Conservation (phyloP, 2,113 vertebrate genomes). For the Hyaena hyaena region DNA sequence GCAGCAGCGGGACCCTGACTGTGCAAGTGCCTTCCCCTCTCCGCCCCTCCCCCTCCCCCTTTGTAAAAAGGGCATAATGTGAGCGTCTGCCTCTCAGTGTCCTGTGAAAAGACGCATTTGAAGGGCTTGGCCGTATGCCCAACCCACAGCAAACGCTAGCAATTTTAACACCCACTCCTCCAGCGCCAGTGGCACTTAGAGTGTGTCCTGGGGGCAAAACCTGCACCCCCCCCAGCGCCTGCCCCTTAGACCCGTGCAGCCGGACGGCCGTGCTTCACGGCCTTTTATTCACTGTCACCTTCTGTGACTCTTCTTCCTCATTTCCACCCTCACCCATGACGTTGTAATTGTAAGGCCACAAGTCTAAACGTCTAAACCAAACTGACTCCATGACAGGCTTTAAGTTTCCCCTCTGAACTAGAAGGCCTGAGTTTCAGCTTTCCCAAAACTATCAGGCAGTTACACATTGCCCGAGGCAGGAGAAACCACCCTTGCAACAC, state of each 20-base stretch:
- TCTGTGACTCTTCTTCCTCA: not conserved
- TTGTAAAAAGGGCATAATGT: rapidly evolving
- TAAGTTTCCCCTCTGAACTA: too few species aligned
- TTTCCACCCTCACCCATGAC: not conserved
- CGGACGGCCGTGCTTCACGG: rapidly evolving
- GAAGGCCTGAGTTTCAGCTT: too few species aligned
- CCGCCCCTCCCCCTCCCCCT: rapidly evolving
- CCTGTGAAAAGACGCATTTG: not conserved
- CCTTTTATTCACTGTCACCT: not conserved
- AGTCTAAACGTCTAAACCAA: too few species aligned
- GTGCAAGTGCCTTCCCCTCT: not conserved
- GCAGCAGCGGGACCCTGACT: rapidly evolving
- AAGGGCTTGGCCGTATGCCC: not conserved
- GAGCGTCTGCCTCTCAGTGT: not conserved
- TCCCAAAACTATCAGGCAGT: too few species aligned
- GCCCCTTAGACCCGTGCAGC: rapidly evolving
- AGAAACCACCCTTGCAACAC: too few species aligned
- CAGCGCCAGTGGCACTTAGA: too few species aligned
- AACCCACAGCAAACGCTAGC: not conserved
- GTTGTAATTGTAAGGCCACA: too few species aligned
- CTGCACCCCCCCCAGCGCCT: not conserved
- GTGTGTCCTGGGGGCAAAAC: rapidly evolving
- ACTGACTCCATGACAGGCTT: too few species aligned
- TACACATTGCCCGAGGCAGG: too few species aligned
- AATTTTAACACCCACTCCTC: rapidly evolving